phyloP scores from a whole-genome alignment of 2,888 invertebrate species.

The Dendrolimus houi region DNA sequence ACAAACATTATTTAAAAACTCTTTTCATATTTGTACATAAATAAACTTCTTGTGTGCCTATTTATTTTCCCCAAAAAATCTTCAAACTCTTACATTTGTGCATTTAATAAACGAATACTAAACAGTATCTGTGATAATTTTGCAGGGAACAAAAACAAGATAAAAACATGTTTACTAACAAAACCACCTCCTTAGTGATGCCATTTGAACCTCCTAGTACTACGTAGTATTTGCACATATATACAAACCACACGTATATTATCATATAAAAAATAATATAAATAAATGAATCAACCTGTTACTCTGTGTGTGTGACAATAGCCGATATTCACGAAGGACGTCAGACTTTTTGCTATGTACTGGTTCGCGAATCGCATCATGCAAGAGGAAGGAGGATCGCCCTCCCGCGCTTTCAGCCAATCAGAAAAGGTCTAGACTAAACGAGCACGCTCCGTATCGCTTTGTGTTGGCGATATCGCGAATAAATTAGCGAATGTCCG shows the following conservation, averaged over 20 bases:
- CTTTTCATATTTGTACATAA: too few species aligned
- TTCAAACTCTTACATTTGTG: too few species aligned
- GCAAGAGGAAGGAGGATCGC: slow-evolving; percentile 72
- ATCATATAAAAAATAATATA: slow-evolving; percentile 15
- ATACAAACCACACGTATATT: slow-evolving; percentile 12
- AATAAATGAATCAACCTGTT: background rate
- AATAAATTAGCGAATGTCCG: slow-evolving; percentile 54
- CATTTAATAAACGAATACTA: too few species aligned
- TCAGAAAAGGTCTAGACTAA: slow-evolving; percentile 42
- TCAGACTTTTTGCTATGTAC: slow-evolving; percentile 43
- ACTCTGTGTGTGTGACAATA: slow-evolving; percentile 20
- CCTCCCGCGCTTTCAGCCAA: slow-evolving; percentile 63
- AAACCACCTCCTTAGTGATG: slow-evolving; percentile 12
- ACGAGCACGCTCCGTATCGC: slow-evolving; percentile 36
- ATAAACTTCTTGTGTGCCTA: too few species aligned
- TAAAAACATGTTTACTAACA: slow-evolving; percentile 2
- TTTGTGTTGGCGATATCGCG: slow-evolving; percentile 43
- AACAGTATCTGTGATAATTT: too few species aligned
- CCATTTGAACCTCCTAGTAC: slow-evolving; percentile 32
- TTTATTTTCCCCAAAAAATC: too few species aligned
- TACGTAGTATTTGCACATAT: slow-evolving; percentile 12
- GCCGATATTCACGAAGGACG: slow-evolving; percentile 38
- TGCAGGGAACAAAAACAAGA: too few species aligned
- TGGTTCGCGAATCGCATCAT: slow-evolving; percentile 66
- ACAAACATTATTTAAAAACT: too few species aligned